Base-by-base conservation (phyloP, 1,140 invertebrate genomes). In the Platyura marginata region DNA sequence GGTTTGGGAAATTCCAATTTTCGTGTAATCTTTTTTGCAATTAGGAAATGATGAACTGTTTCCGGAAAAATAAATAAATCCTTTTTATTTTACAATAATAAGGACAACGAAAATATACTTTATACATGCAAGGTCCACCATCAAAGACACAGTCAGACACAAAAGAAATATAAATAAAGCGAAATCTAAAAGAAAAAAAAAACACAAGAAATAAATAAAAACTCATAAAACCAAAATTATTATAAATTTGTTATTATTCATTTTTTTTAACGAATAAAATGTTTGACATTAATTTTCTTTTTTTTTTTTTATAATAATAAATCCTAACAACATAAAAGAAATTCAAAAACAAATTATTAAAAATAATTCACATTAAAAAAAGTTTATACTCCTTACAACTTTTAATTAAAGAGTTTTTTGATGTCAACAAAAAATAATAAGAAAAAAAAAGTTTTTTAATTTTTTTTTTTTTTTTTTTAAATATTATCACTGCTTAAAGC, bases 221-320 rank as follows among this genome's bases (percentile, higher is more conserved):
- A n/a, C n/a, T n/a, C n/a, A n/a, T n/a, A n/a, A n/a, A n/a, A n/a
- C n/a, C 25, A 29, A 29, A 29, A 29, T 29, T 8, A 29, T 29
- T 8, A 29, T 29, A 29, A 8, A 29, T 29, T 29, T 29, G 25
- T 29, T 29, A 29, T 29, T 29, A 29, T 29, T 29, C 25, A 29
- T 29, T 13, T 29, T 29, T 13, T 29, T 41, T 25, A 32, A 19
- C 15, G 22, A 9, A 21, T 23, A 23, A 41, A 41, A 29, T 25
- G 21, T 41, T 41, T 41, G 40, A 41, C 22, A 21, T 41, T 25
- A 11, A 16, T 3, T 19, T 25, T 25, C 21, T 18, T 41, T 23
- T 20, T 25, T 25, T 41, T 25, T 29, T 25, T 40, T 40, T 40
- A 15, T 39, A 8, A 3, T 39, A 37, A 37, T 37, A 18, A 36